phyloP scores from a whole-genome alignment of 2,888 invertebrate species.

The Eristalinus sepulchralis region DNA sequence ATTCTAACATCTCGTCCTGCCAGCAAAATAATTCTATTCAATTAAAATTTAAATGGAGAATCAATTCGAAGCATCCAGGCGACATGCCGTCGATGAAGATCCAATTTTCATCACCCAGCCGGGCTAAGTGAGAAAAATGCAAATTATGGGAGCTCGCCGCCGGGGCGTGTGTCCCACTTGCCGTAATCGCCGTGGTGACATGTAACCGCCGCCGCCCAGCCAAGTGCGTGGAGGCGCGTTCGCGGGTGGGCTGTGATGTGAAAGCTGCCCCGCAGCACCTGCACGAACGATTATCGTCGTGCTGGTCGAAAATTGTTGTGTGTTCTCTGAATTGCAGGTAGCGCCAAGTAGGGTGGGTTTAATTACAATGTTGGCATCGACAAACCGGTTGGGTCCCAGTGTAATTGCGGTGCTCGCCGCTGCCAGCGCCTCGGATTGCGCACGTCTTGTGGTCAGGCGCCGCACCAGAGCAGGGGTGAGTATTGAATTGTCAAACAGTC shows the following conservation, averaged over 20 bases:
- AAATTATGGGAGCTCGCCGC: background rate
- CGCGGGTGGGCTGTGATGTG: slow-evolving; percentile 30
- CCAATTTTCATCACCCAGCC: slow-evolving; percentile 24
- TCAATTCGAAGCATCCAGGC: background rate
- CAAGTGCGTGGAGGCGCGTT: slow-evolving; percentile 9
- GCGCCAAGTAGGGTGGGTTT: slow-evolving; percentile 26
- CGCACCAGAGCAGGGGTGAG: background rate
- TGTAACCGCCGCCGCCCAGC: slow-evolving; percentile 13
- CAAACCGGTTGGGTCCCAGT: slow-evolving; percentile 39
- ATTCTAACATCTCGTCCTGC: background rate
- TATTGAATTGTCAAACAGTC: slow-evolving; percentile 55
- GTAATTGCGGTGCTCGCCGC: slow-evolving; percentile 31
- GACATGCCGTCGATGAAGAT: background rate
- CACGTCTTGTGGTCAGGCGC: background rate
- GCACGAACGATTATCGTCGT: slow-evolving; percentile 1
- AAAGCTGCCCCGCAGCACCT: slow-evolving; percentile 19
- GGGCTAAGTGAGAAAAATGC: slow-evolving; percentile 30
- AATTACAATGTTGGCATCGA: slow-evolving; percentile 34
- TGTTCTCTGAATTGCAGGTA: slow-evolving; percentile 9
- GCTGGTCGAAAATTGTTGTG: slow-evolving; percentile 2
- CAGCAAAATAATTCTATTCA: slow-evolving; percentile 21
- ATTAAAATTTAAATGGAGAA: slow-evolving; percentile 23
- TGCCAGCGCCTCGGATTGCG: background rate
- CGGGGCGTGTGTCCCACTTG: slow-evolving; percentile 22
- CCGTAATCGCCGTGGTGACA: slow-evolving; percentile 22